Evolutionary conservation across 2,888 invertebrate species (phyloP), one percentile per base, ranked within the genome.

Genomic region (Linhomoeus sp.): DNA sequence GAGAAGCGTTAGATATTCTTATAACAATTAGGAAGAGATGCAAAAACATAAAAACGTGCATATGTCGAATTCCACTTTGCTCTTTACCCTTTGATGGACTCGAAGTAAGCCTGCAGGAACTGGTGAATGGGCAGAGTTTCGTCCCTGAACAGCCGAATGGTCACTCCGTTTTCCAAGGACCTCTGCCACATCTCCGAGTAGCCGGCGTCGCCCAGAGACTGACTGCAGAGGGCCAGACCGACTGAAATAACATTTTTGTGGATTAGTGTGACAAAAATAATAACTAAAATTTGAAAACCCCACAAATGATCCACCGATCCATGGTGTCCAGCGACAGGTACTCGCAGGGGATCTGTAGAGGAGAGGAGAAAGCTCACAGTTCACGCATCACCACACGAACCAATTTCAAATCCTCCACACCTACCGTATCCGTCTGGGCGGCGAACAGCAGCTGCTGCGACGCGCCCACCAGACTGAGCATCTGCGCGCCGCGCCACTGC

Each of bases 61-160:
- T n/a, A n/a, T n/a, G n/a, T n/a, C n/a, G n/a, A n/a, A n/a, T n/a
- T n/a, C n/a, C n/a, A n/a, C n/a, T n/a, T n/a, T 47, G 33, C 14
- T n/a, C 20, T 41, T 37, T 52, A 69, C 67, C 90, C 88, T 69
- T 94, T 97, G 45, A 92, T 78, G 22, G 80, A 77, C 66, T 99
- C 97, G 65, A 99, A 90, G 63, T 82, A 90, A 45, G 76, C 74
- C 62, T 83, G 82, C 50, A 94, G 80, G 60, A 87, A 90, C 41
- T 82, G 78, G 69, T 97, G 97, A 54, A 87, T 85, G 62, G 85
- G 81, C 41, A 99, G 76, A 0, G 92, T 87, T 73, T 99, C 97
- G 71, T 99, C 97, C 35, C 97, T 75, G 64, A 90, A 97, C 24
- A 99, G 70, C 3, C 87, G 81, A 43, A 88, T 74, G 1, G 92